These are phyloP conservation scores for Cheilosia vernalis DNA, from an alignment of 2,888 invertebrate genomes.

Conservation along the genomic window DNA sequence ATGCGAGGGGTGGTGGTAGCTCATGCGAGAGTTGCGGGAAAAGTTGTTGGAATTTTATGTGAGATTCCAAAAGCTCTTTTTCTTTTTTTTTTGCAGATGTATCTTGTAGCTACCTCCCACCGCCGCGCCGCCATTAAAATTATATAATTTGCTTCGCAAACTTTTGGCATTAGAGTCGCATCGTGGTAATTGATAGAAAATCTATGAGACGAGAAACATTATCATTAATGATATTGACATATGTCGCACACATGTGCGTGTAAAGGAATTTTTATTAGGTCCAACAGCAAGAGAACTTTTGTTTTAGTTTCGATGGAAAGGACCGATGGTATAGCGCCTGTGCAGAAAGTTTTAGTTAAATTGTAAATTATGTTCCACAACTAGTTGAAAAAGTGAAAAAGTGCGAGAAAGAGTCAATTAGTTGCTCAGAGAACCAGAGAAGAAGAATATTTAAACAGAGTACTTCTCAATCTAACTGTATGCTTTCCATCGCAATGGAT, in stretches of 20 bases:
- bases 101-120: not conserved
- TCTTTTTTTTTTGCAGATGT: constrained; percentile 1
- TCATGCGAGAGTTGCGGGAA: constrained; percentile 68
- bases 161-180: constrained; percentile 71
- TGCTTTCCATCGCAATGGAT: too few species aligned
- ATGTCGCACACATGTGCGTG: not conserved
- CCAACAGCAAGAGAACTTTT: not conserved
- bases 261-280: constrained; percentile 40
- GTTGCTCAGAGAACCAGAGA: too few species aligned
- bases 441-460: too few species aligned
- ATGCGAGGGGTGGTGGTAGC: constrained; percentile 12
- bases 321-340: not conserved
- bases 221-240: constrained; percentile 7
- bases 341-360: constrained; percentile 34
- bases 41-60: constrained; percentile 60
- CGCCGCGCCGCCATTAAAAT: constrained; percentile 7
- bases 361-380: not conserved
- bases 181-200: constrained; percentile 70
- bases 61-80: constrained; percentile 44
- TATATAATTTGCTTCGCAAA: constrained; percentile 63
- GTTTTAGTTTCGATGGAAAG: constrained; percentile 1
- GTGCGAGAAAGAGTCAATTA: too few species aligned
- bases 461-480: too few species aligned
- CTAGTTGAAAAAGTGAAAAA: not conserved
- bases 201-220: constrained; percentile 42